phyloP scores from a whole-genome alignment of 1,140 invertebrate species.

The Drosophila melanica region DNA sequence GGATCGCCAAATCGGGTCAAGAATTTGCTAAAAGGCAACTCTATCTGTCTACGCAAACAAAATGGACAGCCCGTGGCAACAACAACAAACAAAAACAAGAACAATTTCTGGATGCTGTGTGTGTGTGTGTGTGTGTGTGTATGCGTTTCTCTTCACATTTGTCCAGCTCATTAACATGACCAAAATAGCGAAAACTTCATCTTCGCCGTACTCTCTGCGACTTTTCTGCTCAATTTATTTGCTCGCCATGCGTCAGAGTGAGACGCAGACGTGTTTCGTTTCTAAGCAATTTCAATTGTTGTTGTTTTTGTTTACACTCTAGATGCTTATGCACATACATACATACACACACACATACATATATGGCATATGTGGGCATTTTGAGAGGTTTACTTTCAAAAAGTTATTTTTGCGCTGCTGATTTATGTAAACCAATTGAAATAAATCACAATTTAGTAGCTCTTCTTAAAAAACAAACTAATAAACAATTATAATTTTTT shows the following conservation, averaged over 20 bases:
- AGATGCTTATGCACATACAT: too few relatives aligned
- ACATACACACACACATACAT: too few relatives aligned
- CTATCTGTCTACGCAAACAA: constrained; percentile 46
- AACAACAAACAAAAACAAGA: constrained; percentile 11
- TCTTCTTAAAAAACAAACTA: not conserved
- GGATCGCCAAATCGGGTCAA: constrained; percentile 61
- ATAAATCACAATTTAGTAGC: too few relatives aligned
- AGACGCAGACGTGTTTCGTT: constrained; percentile 26
- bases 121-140: constrained; percentile 5
- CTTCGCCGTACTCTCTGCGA: constrained; percentile 18
- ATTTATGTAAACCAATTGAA: too few relatives aligned
- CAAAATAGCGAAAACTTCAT: constrained; percentile 18
- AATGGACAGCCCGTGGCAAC: constrained; percentile 23
- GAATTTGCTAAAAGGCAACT: constrained; percentile 40
- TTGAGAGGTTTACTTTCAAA: not conserved
- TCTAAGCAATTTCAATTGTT: not conserved
- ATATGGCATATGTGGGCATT: not conserved
- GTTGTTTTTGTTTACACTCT: constrained; percentile 1
- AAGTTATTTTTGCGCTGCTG: too few relatives aligned
- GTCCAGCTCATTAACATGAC: constrained; percentile 62
- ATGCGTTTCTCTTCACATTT: constrained; percentile 48
- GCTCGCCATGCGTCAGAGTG: constrained; percentile 8
- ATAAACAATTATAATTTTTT: not conserved
- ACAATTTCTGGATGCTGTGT: constrained; percentile 59
- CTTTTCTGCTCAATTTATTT: constrained; percentile 27